These are phyloP conservation scores for Nerophis ophidion DNA, from an alignment of 2,113 vertebrate genomes.

Conservation along the genomic window DNA sequence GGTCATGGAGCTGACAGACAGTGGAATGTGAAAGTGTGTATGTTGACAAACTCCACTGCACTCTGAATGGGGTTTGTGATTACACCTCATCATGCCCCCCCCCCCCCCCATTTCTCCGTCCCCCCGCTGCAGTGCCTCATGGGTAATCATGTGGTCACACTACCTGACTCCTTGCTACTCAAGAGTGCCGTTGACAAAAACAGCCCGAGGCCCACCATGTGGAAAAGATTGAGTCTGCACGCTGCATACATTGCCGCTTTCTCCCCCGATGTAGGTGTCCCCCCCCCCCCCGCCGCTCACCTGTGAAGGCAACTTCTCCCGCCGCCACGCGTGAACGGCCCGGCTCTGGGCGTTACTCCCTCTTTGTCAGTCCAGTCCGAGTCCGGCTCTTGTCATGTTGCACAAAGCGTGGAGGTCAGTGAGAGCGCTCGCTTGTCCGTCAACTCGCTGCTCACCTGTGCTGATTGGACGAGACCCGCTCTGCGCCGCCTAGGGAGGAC, in stretches of 20 bases:
- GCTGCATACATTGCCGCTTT: slow-evolving; percentile 49
- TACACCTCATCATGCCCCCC: slow-evolving; percentile 68
- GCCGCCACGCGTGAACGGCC: background rate
- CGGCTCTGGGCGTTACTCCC: background rate
- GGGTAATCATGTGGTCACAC: slow-evolving; percentile 77
- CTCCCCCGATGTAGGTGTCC: slow-evolving; percentile 54
- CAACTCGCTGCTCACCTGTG: slow-evolving; percentile 71
- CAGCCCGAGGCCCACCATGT: slow-evolving; percentile 75
- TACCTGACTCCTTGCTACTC: slow-evolving; percentile 72
- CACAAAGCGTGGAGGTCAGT: slow-evolving; percentile 72
- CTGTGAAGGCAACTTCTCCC: slow-evolving; percentile 51
- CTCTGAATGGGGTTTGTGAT: slow-evolving; percentile 73
- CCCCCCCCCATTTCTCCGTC: slow-evolving; percentile 21
- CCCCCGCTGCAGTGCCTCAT: slow-evolving; percentile 63
- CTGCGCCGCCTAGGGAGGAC: slow-evolving; percentile 65
- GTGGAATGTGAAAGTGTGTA: slow-evolving; percentile 72
- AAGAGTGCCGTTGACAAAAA: slow-evolving; percentile 76
- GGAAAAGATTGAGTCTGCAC: slow-evolving; percentile 74
- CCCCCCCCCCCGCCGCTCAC: slow-evolving; percentile 60
- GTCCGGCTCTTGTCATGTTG: slow-evolving; percentile 76
- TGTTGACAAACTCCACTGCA: slow-evolving; percentile 72
- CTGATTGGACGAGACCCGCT: slow-evolving; percentile 70
- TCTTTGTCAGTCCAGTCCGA: slow-evolving; percentile 12
- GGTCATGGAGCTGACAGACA: slow-evolving; percentile 66
- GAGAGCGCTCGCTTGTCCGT: slow-evolving; percentile 74